Evolutionary conservation across 1,140 invertebrate species (phyloP).

Genomic region (Ooceraea biroi): DNA sequence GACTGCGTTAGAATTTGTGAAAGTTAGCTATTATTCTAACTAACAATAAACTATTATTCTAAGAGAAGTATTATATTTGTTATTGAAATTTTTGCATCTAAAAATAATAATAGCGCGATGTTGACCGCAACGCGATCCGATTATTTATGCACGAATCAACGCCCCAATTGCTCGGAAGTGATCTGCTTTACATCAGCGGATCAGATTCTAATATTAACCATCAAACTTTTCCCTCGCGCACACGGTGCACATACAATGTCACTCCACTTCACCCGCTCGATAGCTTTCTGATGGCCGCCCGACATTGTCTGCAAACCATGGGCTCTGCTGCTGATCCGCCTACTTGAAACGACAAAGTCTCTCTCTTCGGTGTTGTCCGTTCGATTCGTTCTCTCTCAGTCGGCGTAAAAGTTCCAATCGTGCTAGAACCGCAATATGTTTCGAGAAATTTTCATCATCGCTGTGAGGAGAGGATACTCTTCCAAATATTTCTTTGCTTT

Average conservation of each 20-base stretch:
- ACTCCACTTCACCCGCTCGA: slow-evolving; percentile 23
- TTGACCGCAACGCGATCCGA: background rate
- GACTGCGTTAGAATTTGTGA: background rate
- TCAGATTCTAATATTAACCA: slow-evolving; percentile 26
- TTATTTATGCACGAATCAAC: slow-evolving; percentile 14
- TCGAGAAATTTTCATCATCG: background rate
- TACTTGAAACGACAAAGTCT: slow-evolving; percentile 27
- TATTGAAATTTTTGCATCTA: background rate
- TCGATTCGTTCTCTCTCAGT: background rate
- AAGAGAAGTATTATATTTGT: background rate
- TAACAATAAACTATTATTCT: background rate
- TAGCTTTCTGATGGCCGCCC: slow-evolving; percentile 26
- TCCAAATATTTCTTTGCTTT: background rate
- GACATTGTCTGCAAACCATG: slow-evolving; percentile 29
- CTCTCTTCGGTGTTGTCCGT: too few species aligned
- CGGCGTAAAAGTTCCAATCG: background rate
- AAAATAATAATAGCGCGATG: background rate
- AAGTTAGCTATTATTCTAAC: too few species aligned
- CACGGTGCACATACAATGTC: background rate
- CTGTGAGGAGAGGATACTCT: background rate
- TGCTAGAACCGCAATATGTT: background rate
- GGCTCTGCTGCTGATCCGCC: background rate
- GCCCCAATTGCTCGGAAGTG: background rate
- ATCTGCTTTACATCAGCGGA: slow-evolving; percentile 4
- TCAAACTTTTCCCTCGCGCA: background rate